Evolutionary conservation across 2,113 vertebrate species (phyloP).

Genomic region (Scalopus aquaticus): DNA sequence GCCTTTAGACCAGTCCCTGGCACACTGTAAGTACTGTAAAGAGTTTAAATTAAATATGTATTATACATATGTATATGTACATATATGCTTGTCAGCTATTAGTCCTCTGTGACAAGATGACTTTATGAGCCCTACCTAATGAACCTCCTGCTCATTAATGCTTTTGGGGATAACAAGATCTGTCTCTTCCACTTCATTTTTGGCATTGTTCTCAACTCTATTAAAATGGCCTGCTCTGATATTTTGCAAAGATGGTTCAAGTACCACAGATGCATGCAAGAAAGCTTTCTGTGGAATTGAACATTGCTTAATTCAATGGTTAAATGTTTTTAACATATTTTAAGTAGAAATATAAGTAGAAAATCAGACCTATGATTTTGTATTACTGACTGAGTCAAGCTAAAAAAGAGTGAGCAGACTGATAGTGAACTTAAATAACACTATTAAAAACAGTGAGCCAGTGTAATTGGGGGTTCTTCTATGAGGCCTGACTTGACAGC

Average conservation of each 20-base stretch:
- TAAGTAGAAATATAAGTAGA: slow-evolving; percentile 50
- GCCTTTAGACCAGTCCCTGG: background rate
- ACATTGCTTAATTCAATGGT: slow-evolving; percentile 22
- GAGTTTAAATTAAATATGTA: background rate
- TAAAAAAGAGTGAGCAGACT: background rate
- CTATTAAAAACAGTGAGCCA: background rate
- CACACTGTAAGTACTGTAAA: background rate
- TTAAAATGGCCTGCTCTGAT: background rate
- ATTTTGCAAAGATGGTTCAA: slow-evolving; percentile 35
- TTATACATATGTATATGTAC: background rate
- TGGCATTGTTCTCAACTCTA: slow-evolving; percentile 2
- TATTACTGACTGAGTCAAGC: slow-evolving; percentile 2
- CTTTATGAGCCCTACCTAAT: background rate
- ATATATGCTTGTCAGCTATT: background rate
- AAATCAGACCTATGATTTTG: slow-evolving; percentile 28
- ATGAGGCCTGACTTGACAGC: background rate
- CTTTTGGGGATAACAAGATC: background rate
- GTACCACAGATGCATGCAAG: background rate
- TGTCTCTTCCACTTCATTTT: background rate
- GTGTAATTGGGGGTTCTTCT: background rate
- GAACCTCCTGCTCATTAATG: slow-evolving; percentile 24
- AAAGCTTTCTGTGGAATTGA: slow-evolving; percentile 37
- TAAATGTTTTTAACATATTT: slow-evolving; percentile 30
- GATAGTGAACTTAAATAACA: slow-evolving; percentile 32
- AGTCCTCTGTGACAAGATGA: background rate